Evolutionary conservation across 2,888 invertebrate genomes (phyloP), one percentile per base, ranked within the genome.

Genomic region (Strigamia crassipes): DNA sequence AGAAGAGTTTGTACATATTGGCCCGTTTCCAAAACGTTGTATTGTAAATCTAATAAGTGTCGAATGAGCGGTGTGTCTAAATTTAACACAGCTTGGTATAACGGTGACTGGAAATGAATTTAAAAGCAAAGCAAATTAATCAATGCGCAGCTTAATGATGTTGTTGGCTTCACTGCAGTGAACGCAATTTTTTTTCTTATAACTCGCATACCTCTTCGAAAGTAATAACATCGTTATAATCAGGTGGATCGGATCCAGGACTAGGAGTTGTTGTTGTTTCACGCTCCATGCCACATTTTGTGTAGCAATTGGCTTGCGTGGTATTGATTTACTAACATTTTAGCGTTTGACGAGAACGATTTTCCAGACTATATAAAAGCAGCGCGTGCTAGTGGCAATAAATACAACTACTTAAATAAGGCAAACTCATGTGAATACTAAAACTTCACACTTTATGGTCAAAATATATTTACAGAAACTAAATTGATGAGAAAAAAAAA

Each of bases 161-260:
- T 15, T n/a, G 56, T 56, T 56, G 56, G 56, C 56, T 56, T 56
- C 56, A 56, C 56, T 56, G 56, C 56, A 56, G 51, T 12, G 51
- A 6, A 34, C 78, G 31, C 13, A 78, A 78, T 34, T 3, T 78
- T 78, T 34, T 78, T 10, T 31, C 23, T 10, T 34, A 21, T 46
- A 51, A 23, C 2, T n/a, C 15, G n/a, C 81, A 10, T 42, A 81
- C 81, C 81, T 81, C 81, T 66, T 81, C 81, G 23, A 81, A 81
- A 18, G 61, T 31, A 81, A 81, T 38, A 13, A 81, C 81, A n/a
- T 81, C 81, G 41, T 42, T 46, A 38, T 81, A 81, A 38, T 38
- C 81, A 10, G 81, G 81, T 15, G 81, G 81, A 73, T 81, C 66
- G n/a, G 81, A 81, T 34, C 81, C 66, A 23, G 80, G 80, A 56